phyloP scores from a whole-genome alignment of 1,140 invertebrate species.

The Tachypleus tridentatus region DNA sequence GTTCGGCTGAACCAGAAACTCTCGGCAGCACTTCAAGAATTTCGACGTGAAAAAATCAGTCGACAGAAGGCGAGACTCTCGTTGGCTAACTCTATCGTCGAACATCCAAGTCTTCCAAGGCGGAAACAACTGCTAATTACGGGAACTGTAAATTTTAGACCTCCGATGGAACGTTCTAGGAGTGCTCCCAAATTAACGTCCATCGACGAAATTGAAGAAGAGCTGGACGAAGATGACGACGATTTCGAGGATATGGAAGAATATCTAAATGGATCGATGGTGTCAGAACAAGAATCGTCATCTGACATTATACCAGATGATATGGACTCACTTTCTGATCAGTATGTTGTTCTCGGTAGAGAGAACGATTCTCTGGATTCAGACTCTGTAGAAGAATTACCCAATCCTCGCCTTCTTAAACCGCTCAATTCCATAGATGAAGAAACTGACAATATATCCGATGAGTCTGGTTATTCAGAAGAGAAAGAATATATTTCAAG shows the following conservation, averaged over 20 bases:
- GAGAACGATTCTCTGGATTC: slow-evolving; percentile 19
- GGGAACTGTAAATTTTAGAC: slow-evolving; percentile 55
- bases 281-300: slow-evolving; percentile 20
- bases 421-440: slow-evolving; percentile 14
- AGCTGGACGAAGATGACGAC: slow-evolving; percentile 15
- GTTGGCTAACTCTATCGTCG: slow-evolving; percentile 41
- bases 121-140: slow-evolving; percentile 48
- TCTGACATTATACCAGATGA: slow-evolving; percentile 20
- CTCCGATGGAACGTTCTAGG: slow-evolving; percentile 84
- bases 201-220: slow-evolving; percentile 79
- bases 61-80: slow-evolving; percentile 89
- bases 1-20: slow-evolving; percentile 53
- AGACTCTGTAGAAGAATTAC: slow-evolving; percentile 16
- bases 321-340: slow-evolving; percentile 19
- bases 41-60: slow-evolving; percentile 82
- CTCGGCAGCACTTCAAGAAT: slow-evolving; percentile 78
- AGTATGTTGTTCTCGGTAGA: slow-evolving; percentile 11
- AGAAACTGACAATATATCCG: slow-evolving; percentile 30
- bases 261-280: slow-evolving; percentile 15
- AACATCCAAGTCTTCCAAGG: slow-evolving; percentile 36
- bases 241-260: slow-evolving; percentile 10
- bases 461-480: slow-evolving; percentile 33
- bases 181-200: slow-evolving; percentile 86
- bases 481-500: slow-evolving; percentile 18
- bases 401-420: not conserved